Base-by-base conservation (phyloP, 2,888 invertebrate genomes). In the Bibio marci region DNA sequence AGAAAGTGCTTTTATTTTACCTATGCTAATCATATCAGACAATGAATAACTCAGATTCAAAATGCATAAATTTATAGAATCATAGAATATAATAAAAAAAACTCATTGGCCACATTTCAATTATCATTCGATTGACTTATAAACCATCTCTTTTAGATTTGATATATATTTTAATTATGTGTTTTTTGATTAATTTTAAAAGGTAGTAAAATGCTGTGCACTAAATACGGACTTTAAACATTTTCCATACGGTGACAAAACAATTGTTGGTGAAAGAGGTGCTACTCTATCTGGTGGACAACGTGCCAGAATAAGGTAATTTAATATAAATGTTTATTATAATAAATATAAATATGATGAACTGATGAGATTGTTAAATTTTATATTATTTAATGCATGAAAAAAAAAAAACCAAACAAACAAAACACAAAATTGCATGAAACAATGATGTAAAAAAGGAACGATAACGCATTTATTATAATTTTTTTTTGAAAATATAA, bases 261-360 rank as follows among this genome's bases (percentile, higher is more conserved):
- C 83, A 0, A 60, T 82, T 34, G 80, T 88, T 3, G 87, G 87
- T 13, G 85, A 86, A 51, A 64, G 77, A 48, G 87, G 87, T 12
- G 76, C 80, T 13, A 80, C 79, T 22, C 54, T 83, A n/a, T 79
- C 78, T 42, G 82, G 82, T 5, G 80, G 81, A 3, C 81, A 82
- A 59, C 70, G 73, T 45, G 81, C 81, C 2, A 65, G 82, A 41
- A 70, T 83, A 2, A 52, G 51, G 25, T 28, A n/a, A 12, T 15
- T 34, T n/a, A n/a, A n/a, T 30, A 38, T 36, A n/a, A n/a, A n/a
- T n/a, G n/a, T 19, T 28, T 30, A 25, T 31, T 3, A 19, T 12
- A 6, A 4, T 13, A 11, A 28, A 25, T 31, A 22, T 36, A 15
- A 25, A 4, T 7, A 3, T 13, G 18, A 5, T 17, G 11, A 14